These are phyloP conservation scores for Onychostruthus taczanowskii DNA, from an alignment of 2,113 vertebrate genomes.

Conservation along the genomic window DNA sequence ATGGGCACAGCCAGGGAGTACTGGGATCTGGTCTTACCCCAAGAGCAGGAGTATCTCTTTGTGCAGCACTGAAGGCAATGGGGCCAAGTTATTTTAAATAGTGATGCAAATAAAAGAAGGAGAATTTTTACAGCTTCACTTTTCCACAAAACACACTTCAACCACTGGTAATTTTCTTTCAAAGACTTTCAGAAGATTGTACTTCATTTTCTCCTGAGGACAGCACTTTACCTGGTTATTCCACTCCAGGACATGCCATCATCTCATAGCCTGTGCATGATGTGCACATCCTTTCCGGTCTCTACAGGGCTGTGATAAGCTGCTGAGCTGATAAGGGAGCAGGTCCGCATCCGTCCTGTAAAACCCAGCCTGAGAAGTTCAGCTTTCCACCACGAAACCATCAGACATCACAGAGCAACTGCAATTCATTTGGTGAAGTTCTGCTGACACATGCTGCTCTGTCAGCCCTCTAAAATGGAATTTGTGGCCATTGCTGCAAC, in stretches of 20 bases:
- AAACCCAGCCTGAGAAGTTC: background rate
- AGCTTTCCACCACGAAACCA: background rate
- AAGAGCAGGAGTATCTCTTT: background rate
- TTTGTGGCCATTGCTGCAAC: background rate
- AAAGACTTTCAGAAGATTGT: background rate
- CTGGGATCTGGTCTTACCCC: background rate
- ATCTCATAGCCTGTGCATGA: background rate
- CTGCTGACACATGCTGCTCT: background rate
- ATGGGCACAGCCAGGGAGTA: background rate
- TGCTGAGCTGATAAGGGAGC: constrained; percentile 9
- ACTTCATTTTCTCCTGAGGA: background rate
- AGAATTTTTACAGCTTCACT: background rate
- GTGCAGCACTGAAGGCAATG: background rate
- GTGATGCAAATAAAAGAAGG: background rate
- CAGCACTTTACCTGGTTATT: background rate
- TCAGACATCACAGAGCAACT: background rate
- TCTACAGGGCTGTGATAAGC: background rate
- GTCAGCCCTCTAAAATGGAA: background rate
- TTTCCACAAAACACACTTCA: background rate
- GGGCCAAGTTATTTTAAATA: background rate
- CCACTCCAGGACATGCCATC: background rate
- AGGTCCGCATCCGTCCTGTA: background rate
- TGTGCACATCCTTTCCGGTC: background rate
- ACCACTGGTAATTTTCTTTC: background rate
- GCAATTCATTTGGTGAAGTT: background rate